phyloP scores from a whole-genome alignment of 2,797 vertebrate species.

The Schizopygopsis pylzovi region DNA sequence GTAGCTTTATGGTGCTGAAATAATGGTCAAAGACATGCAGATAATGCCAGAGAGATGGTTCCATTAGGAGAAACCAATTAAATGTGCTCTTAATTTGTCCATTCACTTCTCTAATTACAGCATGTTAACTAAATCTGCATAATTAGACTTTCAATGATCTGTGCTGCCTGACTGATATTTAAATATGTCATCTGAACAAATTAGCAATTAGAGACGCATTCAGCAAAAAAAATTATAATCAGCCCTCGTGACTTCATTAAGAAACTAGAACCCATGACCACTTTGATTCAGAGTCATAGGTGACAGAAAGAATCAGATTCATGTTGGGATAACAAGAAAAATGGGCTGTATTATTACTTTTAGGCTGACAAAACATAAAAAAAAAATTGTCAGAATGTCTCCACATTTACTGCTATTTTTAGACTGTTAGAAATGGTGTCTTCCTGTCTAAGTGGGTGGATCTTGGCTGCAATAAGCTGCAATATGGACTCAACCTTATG shows the following conservation, averaged over 20 bases:
- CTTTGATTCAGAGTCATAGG: slow-evolving; percentile 35
- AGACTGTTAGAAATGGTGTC: not conserved
- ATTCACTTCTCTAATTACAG: slow-evolving; percentile 65
- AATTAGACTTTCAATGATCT: slow-evolving; percentile 69
- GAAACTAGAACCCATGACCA: slow-evolving; percentile 49
- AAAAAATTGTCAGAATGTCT: not conserved
- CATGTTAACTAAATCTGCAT: slow-evolving; percentile 72
- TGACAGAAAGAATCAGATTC: slow-evolving; percentile 8
- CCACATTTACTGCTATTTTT: not conserved
- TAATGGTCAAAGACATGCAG: slow-evolving; percentile 11
- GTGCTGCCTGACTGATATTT: slow-evolving; percentile 69
- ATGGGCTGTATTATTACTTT: not conserved
- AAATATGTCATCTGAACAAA: slow-evolving; percentile 66
- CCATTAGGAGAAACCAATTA: slow-evolving; percentile 64
- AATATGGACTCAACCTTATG: slow-evolving; percentile 12
- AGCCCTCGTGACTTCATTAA: slow-evolving; percentile 65
- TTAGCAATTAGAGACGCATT: slow-evolving; percentile 68
- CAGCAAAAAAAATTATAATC: slow-evolving; percentile 52
- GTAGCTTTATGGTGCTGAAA: slow-evolving; percentile 9
- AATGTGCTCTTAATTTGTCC: slow-evolving; percentile 69
- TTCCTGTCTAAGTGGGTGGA: slow-evolving; percentile 1
- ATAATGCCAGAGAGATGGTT: slow-evolving; percentile 41
- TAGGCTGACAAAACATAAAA: not conserved
- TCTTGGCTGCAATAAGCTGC: not conserved
- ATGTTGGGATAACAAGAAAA: not conserved